Evolutionary conservation across 2,888 invertebrate species (phyloP).

Genomic region (Chrysodeixis includens): DNA sequence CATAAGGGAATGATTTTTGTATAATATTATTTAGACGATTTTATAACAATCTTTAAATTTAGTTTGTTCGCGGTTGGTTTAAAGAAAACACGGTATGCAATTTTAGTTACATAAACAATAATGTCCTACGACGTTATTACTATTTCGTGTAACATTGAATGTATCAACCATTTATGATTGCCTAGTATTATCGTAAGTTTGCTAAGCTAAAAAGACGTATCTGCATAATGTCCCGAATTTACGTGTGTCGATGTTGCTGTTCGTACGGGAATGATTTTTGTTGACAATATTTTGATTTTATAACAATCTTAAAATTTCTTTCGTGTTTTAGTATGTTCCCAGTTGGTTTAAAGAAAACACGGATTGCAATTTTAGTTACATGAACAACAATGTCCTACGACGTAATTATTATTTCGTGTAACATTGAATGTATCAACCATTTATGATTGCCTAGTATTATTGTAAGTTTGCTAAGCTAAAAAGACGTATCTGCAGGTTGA

Average conservation of each 20-base stretch:
- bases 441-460: slow-evolving; percentile 64
- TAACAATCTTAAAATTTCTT: no score
- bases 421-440: slow-evolving; percentile 10
- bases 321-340: no score
- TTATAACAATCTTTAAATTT: no score
- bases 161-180: slow-evolving; percentile 45
- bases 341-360: no score
- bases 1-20: not conserved
- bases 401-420: no score
- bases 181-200: slow-evolving; percentile 64
- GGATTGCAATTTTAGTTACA: not conserved
- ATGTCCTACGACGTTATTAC: no score
- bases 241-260: not conserved
- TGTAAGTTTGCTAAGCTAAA: slow-evolving; percentile 61
- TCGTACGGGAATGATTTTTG: not conserved
- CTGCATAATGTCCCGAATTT: slow-evolving; percentile 23
- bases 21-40: no score
- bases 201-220: slow-evolving; percentile 62
- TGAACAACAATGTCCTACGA: no score
- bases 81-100: no score
- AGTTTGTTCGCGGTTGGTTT: no score
- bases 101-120: not conserved
- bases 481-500: slow-evolving; percentile 51
- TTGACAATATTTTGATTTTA: no score
- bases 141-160: no score